Evolutionary conservation across 2,888 invertebrate species (phyloP).

Genomic region (Cremastinae sp.): DNA sequence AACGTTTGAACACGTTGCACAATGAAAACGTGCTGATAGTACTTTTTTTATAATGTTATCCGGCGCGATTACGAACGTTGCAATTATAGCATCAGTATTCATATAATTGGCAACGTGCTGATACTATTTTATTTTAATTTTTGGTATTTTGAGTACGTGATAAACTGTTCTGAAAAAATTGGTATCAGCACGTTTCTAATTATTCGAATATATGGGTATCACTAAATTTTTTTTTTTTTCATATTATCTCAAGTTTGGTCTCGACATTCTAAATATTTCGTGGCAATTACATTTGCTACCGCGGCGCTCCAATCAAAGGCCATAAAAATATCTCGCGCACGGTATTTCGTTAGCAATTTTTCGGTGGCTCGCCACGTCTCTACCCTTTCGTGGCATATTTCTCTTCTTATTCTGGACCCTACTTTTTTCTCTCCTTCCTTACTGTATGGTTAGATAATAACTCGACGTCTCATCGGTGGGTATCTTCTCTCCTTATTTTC

Average conservation of each 20-base stretch:
- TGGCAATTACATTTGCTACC: conserved; percentile 72
- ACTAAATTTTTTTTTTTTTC: conserved; percentile 10
- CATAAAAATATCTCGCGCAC: conserved; percentile 69
- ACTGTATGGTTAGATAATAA: conserved; percentile 59
- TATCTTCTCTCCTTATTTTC: conserved; percentile 1
- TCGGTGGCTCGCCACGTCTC: conserved; percentile 73
- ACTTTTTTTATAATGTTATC: too few species aligned
- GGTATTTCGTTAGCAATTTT: conserved; percentile 75
- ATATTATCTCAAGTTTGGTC: conserved; percentile 2
- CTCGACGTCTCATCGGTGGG: conserved; percentile 46
- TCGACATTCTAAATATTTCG: conserved; percentile 71
- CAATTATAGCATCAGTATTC: too few species aligned
- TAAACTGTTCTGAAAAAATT: too few species aligned
- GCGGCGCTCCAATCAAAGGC: conserved; percentile 67
- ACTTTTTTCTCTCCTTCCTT: conserved; percentile 27
- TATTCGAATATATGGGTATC: too few species aligned
- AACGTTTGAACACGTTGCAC: too few species aligned
- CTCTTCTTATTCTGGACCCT: conserved; percentile 23
- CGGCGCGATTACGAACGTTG: too few species aligned
- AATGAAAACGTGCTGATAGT: too few species aligned
- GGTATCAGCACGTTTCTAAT: too few species aligned
- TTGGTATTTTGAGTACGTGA: too few species aligned
- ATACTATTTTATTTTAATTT: too few species aligned
- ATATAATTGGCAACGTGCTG: too few species aligned
- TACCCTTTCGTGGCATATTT: conserved; percentile 49